Evolutionary conservation across 2,888 invertebrate species (phyloP), one percentile per base, ranked within the genome.

Genomic region (Rhagonycha lutea): DNA sequence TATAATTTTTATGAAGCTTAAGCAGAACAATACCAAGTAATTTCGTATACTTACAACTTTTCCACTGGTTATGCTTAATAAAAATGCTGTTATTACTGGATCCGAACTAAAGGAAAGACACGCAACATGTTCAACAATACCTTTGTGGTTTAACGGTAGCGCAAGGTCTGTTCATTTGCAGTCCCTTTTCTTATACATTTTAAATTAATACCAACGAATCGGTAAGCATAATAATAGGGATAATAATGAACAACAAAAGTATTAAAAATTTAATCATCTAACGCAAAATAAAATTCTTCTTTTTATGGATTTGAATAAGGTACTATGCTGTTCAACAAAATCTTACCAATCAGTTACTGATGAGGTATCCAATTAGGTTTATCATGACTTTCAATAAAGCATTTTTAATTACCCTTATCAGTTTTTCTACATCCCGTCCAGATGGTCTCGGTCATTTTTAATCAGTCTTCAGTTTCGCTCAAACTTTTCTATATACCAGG

Each of bases 131-230:
- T 68, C 73, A 77, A 77, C 74, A 69, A 77, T 74, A 77, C 69
- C 61, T 62, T 73, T 77, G 76, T 70, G 76, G 76, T 77, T 74
- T 77, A 77, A 77, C 76, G 76, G 76, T 72, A 77, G 74, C 70
- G 32, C 60, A 70, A 14, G 68, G 76, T 68, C 70, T 73, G 76
- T 70, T 68, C 68, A 73, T 73, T 76, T 69, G 65, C 65, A 63
- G 69, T 29, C 72, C 69, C 75, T 72, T 75, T 70, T 65, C 65
- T 75, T 72, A 72, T 75, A 72, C 69, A 75, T 75, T 72, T 72
- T 75, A 32, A 63, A 69, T 69, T 47, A 23, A 61, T 62, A 72
- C 72, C 65, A 68, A 47, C 47, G n/a, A 47, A 47, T 47, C 47
- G 47, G 29, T 68, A 68, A 71, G 24, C n/a, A 61, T 71, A 74